Conservation (phyloP, 2,113 vertebrate genomes). For the Catagonus wagneri region DNA sequence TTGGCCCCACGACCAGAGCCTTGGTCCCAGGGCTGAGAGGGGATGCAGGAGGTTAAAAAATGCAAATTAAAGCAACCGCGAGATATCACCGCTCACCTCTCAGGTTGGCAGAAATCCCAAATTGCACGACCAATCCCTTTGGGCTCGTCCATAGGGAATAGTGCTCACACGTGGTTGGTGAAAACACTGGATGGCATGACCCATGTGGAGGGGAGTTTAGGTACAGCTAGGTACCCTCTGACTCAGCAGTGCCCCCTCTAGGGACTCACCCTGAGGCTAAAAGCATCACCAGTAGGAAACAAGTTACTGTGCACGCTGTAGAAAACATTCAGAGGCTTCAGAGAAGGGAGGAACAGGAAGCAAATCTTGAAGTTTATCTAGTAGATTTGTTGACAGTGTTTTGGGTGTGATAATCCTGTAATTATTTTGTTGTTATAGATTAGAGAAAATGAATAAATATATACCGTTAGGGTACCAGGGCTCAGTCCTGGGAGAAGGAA, state of each 20-base stretch:
- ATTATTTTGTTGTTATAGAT: neutral
- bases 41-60: neutral
- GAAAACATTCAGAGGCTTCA: neutral
- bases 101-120: rapidly evolving
- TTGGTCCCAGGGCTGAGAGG: neutral
- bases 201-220: neutral
- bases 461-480: neutral
- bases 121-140: rapidly evolving
- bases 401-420: neutral
- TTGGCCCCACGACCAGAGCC: neutral
- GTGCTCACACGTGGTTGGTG: neutral
- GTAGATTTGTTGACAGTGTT: neutral
- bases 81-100: neutral
- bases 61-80: neutral
- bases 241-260: neutral
- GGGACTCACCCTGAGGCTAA: neutral
- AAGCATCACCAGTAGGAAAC: rapidly evolving
- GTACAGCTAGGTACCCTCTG: no score
- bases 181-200: neutral
- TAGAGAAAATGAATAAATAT: neutral
- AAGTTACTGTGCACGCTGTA: rapidly evolving
- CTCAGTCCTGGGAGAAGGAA: neutral
- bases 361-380: neutral
- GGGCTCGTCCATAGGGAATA: rapidly evolving
- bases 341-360: neutral